These are phyloP conservation scores for Crepidodera aurea DNA, from an alignment of 2,888 invertebrate genomes.

Conservation along the genomic window DNA sequence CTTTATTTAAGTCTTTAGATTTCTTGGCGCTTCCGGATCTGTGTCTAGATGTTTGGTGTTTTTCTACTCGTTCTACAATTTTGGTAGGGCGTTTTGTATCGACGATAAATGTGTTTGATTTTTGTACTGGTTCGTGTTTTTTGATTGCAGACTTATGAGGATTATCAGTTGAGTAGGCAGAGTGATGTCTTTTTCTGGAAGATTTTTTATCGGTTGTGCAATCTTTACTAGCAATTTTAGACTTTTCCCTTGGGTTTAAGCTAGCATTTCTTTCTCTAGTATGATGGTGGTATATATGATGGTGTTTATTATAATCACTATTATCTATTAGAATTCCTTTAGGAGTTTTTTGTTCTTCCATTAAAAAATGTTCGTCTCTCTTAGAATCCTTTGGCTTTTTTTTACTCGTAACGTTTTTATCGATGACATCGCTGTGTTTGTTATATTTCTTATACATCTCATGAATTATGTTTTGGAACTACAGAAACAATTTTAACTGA, in stretches of 20 bases:
- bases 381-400: background rate
- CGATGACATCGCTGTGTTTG: slow-evolving; percentile 1
- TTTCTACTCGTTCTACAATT: slow-evolving; percentile 11
- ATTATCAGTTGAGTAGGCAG: background rate
- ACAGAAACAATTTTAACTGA: background rate
- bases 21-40: slow-evolving; percentile 19
- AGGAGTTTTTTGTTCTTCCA: background rate
- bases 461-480: background rate
- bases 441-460: slow-evolving; percentile 26
- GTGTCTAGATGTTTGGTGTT: slow-evolving; percentile 13
- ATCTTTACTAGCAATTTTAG: background rate
- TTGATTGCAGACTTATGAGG: background rate
- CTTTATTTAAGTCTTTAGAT: slow-evolving; percentile 4
- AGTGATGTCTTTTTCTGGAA: slow-evolving; percentile 10
- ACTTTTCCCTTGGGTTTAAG: too few relatives aligned
- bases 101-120: slow-evolving; percentile 34
- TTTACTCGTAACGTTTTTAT: background rate
- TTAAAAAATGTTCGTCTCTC: background rate
- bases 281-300: background rate
- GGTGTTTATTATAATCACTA: background rate
- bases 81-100: slow-evolving; percentile 13
- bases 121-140: slow-evolving; percentile 19
- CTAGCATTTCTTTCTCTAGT: slow-evolving; percentile 8
- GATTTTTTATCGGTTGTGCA: slow-evolving; percentile 6
- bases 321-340: background rate